phyloP scores from a whole-genome alignment of 2,113 vertebrate species.

The Ictalurus punctatus region DNA sequence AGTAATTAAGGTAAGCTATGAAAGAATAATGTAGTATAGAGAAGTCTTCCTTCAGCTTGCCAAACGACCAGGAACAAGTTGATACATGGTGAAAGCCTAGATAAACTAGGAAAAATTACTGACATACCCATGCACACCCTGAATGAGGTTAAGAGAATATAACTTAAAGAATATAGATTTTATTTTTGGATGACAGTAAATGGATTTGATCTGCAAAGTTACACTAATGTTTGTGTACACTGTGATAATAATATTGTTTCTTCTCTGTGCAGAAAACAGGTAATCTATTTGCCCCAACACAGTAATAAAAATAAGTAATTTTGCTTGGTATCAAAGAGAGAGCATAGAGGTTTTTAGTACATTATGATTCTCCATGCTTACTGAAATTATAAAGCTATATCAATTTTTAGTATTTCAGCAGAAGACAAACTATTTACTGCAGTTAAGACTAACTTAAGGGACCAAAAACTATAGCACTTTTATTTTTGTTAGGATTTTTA shows the following conservation, averaged over 20 bases:
- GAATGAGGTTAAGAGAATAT: background rate
- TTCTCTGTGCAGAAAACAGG: too few species aligned
- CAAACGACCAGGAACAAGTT: constrained; percentile 49
- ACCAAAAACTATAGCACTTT: too few species aligned
- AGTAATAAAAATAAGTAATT: too few species aligned
- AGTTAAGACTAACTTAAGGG: background rate
- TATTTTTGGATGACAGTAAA: too few species aligned
- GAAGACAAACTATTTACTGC: background rate
- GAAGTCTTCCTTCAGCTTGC: constrained; percentile 63
- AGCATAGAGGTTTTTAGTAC: background rate
- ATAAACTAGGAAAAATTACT: constrained; percentile 3
- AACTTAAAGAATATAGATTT: too few species aligned
- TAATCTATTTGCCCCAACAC: too few species aligned
- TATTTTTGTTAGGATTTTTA: too few species aligned
- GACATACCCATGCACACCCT: background rate
- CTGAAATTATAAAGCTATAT: too few species aligned
- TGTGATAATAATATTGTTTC: too few species aligned
- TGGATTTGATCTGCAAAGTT: too few species aligned
- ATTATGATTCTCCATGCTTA: background rate
- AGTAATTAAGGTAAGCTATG: constrained; percentile 67
- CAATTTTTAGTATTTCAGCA: background rate
- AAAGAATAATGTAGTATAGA: constrained; percentile 60
- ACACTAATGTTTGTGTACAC: too few species aligned
- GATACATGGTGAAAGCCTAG: constrained; percentile 6
- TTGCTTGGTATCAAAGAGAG: background rate